Evolutionary conservation across 1,140 invertebrate species (phyloP).

Genomic region (Macrocentrus cingulum): DNA sequence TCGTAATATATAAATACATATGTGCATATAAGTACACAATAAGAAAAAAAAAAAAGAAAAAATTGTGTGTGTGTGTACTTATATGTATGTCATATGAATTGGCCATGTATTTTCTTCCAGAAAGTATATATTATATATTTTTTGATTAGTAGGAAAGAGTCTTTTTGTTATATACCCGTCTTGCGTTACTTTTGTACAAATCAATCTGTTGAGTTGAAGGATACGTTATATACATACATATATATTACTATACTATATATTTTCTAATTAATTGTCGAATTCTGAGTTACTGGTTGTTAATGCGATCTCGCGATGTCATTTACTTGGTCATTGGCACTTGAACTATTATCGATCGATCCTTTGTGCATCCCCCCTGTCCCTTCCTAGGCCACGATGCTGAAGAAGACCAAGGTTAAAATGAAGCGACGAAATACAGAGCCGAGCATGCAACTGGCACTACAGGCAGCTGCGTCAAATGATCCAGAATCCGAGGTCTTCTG

Average conservation of each 20-base stretch:
- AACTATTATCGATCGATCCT: slow-evolving; percentile 39
- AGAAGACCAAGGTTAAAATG: slow-evolving; percentile 92
- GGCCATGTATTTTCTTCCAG: slow-evolving; percentile 30
- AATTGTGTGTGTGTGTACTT: slow-evolving; percentile 5
- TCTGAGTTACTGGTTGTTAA: slow-evolving; percentile 6
- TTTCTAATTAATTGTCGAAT: slow-evolving; percentile 7
- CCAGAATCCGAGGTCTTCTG: slow-evolving; percentile 40
- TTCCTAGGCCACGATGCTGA: slow-evolving; percentile 82
- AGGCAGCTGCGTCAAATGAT: slow-evolving; percentile 57
- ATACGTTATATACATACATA: neutral
- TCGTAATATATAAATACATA: slow-evolving; percentile 25
- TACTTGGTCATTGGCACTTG: slow-evolving; percentile 17
- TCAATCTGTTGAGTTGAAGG: slow-evolving; percentile 9
- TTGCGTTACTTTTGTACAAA: slow-evolving; percentile 7
- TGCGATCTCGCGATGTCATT: slow-evolving; percentile 8
- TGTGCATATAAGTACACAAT: slow-evolving; percentile 15
- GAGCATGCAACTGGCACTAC: slow-evolving; percentile 69
- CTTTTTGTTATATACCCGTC: slow-evolving; percentile 8
- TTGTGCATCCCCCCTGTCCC: slow-evolving; percentile 55
- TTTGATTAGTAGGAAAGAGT: slow-evolving; percentile 20
- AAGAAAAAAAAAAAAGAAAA: no score
- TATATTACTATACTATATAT: slow-evolving; percentile 4
- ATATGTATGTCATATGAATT: slow-evolving; percentile 18
- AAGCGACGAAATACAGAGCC: slow-evolving; percentile 91
- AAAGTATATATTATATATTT: slow-evolving; percentile 23